phyloP scores from a whole-genome alignment of 2,888 invertebrate genomes.

The Tridacna gigas region DNA sequence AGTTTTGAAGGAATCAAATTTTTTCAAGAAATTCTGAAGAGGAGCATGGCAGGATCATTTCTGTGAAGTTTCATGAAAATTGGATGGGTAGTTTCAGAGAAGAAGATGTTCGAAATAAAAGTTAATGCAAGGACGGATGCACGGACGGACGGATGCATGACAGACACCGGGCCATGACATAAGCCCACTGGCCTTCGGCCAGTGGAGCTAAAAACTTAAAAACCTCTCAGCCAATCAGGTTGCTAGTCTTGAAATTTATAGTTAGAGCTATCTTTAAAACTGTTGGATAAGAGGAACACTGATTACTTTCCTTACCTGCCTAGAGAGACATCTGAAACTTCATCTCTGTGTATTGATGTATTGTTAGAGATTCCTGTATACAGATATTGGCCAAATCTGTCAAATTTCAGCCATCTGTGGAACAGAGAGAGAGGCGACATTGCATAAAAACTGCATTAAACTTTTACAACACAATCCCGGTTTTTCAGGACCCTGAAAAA shows the following conservation, averaged over 20 bases:
- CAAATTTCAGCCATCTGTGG: constrained; percentile 93
- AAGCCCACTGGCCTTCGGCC: neutral
- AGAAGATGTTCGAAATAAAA: neutral
- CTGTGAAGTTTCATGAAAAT: neutral
- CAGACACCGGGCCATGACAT: neutral
- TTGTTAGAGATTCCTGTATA: constrained; percentile 92
- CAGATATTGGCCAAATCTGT: constrained; percentile 91
- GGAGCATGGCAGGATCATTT: neutral
- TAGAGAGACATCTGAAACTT: constrained; percentile 53
- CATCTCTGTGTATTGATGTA: constrained; percentile 69
- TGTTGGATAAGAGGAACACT: too few species aligned
- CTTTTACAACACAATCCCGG: too few species aligned
- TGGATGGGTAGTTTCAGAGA: neutral
- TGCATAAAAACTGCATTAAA: neutral
- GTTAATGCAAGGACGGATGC: too few species aligned
- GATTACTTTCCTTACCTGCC: constrained; percentile 40
- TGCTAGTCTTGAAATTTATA: too few species aligned
- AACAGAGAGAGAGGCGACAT: neutral
- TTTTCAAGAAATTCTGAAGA: neutral
- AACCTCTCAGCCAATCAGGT: too few species aligned
- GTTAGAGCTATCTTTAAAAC: too few species aligned
- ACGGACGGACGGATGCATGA: neutral
- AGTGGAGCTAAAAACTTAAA: neutral
- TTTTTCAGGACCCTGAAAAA: too few species aligned
- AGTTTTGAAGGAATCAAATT: neutral